A percentile compares a stretch with the other conserved stretches of the same genome.
Conservation (phyloP, 2,888 invertebrate genomes). For the Melitaea athalia region DNA sequence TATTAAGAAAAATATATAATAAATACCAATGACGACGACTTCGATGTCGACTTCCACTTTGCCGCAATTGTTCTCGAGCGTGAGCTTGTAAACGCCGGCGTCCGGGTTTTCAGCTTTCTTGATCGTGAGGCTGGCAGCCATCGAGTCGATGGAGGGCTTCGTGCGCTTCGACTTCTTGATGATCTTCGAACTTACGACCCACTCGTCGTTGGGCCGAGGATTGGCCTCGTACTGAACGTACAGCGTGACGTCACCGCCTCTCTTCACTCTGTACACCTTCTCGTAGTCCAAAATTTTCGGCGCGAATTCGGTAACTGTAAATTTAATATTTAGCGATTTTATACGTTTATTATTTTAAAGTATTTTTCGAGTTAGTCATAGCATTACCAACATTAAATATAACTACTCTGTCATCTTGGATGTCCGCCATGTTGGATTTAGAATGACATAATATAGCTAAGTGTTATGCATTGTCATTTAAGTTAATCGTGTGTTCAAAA, state of each 20-base stretch:
- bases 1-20: background rate
- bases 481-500: too few species aligned
- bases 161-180: constrained; percentile 85
- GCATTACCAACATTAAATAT: too few species aligned
- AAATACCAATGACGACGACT: constrained; percentile 87
- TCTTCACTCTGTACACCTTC: constrained; percentile 85
- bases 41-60: constrained; percentile 86
- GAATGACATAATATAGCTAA: too few species aligned
- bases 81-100: constrained; percentile 87
- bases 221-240: constrained; percentile 86
- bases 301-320: constrained; percentile 66
- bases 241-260: constrained; percentile 86
- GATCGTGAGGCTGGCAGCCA: constrained; percentile 87
- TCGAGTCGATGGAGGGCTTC: constrained; percentile 84
- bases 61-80: constrained; percentile 88
- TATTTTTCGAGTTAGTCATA: too few species aligned
- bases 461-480: too few species aligned
- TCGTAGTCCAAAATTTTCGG: constrained; percentile 86
- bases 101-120: constrained; percentile 87
- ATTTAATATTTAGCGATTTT: constrained; percentile 1
- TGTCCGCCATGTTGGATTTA: too few species aligned
- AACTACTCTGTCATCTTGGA: too few species aligned
- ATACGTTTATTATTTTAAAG: constrained; percentile 6
- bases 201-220: constrained; percentile 88
- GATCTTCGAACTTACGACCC: constrained; percentile 86